Evolutionary conservation across 2,113 vertebrate species (phyloP), one percentile per base, ranked within the genome.

Genomic region (Callorhinus ursinus): DNA sequence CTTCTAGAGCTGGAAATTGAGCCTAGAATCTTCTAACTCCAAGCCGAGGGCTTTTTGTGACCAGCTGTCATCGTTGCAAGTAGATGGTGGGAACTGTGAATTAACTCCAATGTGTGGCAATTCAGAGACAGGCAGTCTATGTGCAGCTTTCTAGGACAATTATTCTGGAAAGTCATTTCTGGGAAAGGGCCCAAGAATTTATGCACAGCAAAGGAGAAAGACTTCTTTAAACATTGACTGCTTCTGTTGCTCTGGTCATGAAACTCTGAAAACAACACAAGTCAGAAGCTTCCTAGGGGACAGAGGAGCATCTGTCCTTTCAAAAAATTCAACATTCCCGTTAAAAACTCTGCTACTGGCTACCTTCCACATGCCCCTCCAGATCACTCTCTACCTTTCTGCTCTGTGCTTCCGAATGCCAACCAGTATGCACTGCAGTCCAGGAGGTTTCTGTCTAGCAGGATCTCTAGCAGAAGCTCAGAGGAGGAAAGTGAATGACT

Each of bases 91-190:
- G 77, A 80, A 71, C 67, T 89, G 53, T 77, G 87, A 96, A 81
- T 79, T 67, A 93, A 71, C 46, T 86, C 18, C 90, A 76, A 0
- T 72, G 84, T 80, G 95, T 67, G 92, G 90, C 87, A 39, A 2
- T 31, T 95, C 79, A 59, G 87, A 95, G 92, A 96, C 84, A 97
- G 57, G 76, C 87, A 18, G 80, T 72, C 94, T 97, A 93, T 96
- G 84, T 94, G 88, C 46, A 71, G 94, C 97, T 96, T 97, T 98
- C 95, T 95, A 98, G 97, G 95, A 96, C 97, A 96, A 94, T 96
- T 96, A 97, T 98, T 98, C 96, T 90, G 96, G 90, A 97, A 98
- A 98, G 97, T 88, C 97, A 72, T 92, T 96, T 97, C 98, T 98
- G 98, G 98, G 98, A 98, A 97, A 95, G 31, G 31, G 36, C 96